A percentile compares a stretch with the other conserved stretches of the same genome.
Evolutionary conservation across 2,888 invertebrate genomes (phyloP).

Genomic region (Nysson spinosus): DNA sequence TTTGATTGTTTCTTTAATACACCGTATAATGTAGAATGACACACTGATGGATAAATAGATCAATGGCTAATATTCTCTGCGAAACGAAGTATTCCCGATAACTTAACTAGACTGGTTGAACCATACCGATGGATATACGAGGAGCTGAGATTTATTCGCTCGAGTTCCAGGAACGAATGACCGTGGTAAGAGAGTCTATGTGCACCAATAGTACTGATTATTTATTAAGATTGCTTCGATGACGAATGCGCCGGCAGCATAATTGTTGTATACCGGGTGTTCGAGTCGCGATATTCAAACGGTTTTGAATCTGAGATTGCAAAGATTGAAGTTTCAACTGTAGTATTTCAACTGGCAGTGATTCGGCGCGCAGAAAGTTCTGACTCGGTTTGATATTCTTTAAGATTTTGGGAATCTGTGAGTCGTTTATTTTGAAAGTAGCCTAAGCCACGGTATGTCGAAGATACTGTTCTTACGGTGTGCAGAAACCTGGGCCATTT

Average conservation of each 20-base stretch:
- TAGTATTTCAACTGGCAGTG: no score
- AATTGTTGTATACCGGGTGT: slow-evolving; percentile 55
- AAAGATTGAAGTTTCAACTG: no score
- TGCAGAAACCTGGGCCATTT: no score
- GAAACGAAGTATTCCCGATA: slow-evolving; percentile 21
- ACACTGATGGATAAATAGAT: slow-evolving; percentile 30
- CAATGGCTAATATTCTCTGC: slow-evolving; percentile 20
- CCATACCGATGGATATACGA: slow-evolving; percentile 2
- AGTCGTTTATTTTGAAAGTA: no score
- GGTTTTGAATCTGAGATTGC: no score
- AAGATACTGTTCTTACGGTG: no score
- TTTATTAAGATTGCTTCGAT: slow-evolving; percentile 62
- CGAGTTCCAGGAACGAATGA: slow-evolving; percentile 43
- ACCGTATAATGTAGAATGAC: neutral
- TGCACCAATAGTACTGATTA: slow-evolving; percentile 42
- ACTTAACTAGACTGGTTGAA: slow-evolving; percentile 18
- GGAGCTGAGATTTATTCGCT: slow-evolving; percentile 44
- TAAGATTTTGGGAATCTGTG: no score
- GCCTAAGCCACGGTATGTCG: no score
- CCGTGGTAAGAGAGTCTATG: slow-evolving; percentile 23
- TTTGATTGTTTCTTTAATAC: slow-evolving; percentile 11
- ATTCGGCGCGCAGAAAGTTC: no score
- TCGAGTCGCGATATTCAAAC: no score
- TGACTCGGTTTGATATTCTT: no score
- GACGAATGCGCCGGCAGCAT: slow-evolving; percentile 48